phyloP scores from a whole-genome alignment of 2,113 vertebrate species.

The Chlorodrepanis virens region DNA sequence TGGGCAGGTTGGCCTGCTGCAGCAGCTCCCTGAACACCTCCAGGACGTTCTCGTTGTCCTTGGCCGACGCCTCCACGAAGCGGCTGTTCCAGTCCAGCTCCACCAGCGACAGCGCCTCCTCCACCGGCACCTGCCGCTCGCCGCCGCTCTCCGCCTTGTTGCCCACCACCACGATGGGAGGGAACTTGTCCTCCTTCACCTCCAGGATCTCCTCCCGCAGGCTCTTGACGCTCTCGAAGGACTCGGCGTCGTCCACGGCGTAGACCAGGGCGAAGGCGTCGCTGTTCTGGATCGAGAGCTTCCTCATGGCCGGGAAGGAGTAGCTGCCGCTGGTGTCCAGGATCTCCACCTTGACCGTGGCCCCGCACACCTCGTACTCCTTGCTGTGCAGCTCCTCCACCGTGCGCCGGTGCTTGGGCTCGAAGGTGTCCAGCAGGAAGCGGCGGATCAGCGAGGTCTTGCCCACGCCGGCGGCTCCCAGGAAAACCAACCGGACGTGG shows the following conservation, averaged over 20 bases:
- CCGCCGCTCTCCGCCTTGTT: constrained; percentile 82
- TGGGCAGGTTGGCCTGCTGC: constrained; percentile 83
- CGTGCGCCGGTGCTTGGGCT: constrained; percentile 86
- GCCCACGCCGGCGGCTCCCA: constrained; percentile 87
- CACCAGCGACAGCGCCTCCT: constrained; percentile 81
- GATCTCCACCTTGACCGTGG: constrained; percentile 84
- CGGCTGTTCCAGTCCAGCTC: constrained; percentile 91
- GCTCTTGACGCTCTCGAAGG: constrained; percentile 83
- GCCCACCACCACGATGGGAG: constrained; percentile 87
- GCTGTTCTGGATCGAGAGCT: constrained; percentile 88
- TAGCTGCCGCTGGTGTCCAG: constrained; percentile 92
- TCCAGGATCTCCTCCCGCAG: constrained; percentile 89
- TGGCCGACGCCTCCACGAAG: constrained; percentile 87
- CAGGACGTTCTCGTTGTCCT: constrained; percentile 85
- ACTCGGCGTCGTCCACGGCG: constrained; percentile 83
- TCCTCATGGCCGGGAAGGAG: constrained; percentile 91
- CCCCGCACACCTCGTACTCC: constrained; percentile 83
- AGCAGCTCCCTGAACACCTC: constrained; percentile 89
- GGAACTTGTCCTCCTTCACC: constrained; percentile 86
- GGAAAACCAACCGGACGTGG: constrained; percentile 85
- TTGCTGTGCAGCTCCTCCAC: constrained; percentile 92
- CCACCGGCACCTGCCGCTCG: constrained; percentile 71
- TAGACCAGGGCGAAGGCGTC: constrained; percentile 90
- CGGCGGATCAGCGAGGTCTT: constrained; percentile 87
- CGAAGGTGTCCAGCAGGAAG: constrained; percentile 87